A percentile compares a stretch with the other conserved stretches of the same genome.
These are phyloP conservation scores for Aphidius gifuensis DNA, from an alignment of 1,140 invertebrate species.

Conservation along the genomic window DNA sequence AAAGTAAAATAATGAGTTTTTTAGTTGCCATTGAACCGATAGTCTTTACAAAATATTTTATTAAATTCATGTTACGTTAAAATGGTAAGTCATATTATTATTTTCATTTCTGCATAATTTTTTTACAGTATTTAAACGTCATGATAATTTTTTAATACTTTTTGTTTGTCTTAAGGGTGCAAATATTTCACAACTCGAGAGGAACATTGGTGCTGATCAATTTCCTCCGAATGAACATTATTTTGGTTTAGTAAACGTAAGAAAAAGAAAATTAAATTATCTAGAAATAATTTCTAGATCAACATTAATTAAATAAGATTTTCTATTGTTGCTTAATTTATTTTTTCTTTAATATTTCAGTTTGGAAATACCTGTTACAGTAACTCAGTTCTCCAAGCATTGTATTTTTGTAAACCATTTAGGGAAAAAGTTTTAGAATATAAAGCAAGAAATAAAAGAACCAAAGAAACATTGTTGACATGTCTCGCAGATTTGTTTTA, in stretches of 20 bases:
- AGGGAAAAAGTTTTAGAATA: constrained; percentile 98
- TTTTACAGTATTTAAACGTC: too few relatives aligned
- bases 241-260: constrained; percentile 97
- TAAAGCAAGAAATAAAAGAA: constrained; percentile 95
- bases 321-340: neutral
- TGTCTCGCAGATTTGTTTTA: constrained; percentile 98
- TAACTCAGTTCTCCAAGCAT: constrained; percentile 97
- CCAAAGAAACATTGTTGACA: constrained; percentile 95
- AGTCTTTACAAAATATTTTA: too few relatives aligned
- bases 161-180: constrained; percentile 71
- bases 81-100: too few relatives aligned
- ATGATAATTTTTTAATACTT: neutral
- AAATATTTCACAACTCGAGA: constrained; percentile 96
- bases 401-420: constrained; percentile 99
- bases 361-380: constrained; percentile 99
- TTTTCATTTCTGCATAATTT: too few relatives aligned
- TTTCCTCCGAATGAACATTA: constrained; percentile 98
- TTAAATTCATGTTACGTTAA: too few relatives aligned
- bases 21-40: too few relatives aligned
- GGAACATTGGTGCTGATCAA: constrained; percentile 95
- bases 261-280: constrained; percentile 35
- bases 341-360: constrained; percentile 61
- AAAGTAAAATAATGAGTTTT: too few relatives aligned
- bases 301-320: neutral
- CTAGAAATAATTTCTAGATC: neutral